A percentile compares a stretch with the other conserved stretches of the same genome.
These are phyloP conservation scores for Diplolepis rosae DNA, from an alignment of 2,888 invertebrate species.

Conservation along the genomic window DNA sequence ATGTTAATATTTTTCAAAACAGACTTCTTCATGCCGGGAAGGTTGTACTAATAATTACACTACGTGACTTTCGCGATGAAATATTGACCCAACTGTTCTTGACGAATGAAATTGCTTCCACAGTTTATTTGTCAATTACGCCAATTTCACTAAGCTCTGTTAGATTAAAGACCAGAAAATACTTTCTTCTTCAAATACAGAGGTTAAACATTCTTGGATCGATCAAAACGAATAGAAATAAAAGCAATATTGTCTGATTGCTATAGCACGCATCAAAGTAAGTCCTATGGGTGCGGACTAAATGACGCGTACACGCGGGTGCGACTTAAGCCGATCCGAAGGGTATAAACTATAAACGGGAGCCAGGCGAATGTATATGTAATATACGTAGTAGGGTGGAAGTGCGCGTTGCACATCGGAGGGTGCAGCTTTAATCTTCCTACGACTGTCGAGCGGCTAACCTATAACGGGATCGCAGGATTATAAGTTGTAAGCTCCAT, in stretches of 20 bases:
- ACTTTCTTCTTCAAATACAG: background rate
- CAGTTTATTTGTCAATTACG: background rate
- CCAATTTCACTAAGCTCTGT: background rate
- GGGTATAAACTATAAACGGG: slow-evolving; percentile 31
- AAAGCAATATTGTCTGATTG: slow-evolving; percentile 10
- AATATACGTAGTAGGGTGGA: slow-evolving; percentile 32
- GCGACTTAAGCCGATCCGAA: slow-evolving; percentile 50
- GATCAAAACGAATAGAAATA: background rate
- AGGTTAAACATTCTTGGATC: background rate
- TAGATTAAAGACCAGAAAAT: background rate
- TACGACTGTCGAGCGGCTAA: slow-evolving; percentile 57
- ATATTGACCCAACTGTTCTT: background rate
- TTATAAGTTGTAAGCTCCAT: slow-evolving; percentile 67
- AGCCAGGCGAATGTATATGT: slow-evolving; percentile 27
- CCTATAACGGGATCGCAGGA: slow-evolving; percentile 66
- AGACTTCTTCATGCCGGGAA: background rate
- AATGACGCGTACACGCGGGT: slow-evolving; percentile 59
- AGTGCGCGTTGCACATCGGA: slow-evolving; percentile 38
- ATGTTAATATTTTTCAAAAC: too few species aligned
- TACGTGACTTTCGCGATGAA: background rate
- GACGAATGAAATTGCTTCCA: background rate
- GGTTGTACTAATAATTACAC: background rate
- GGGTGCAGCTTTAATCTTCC: slow-evolving; percentile 63
- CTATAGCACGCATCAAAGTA: background rate
- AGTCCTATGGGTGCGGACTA: slow-evolving; percentile 42